Evolutionary conservation across 2,797 vertebrate species (phyloP).

Genomic region (Protonibea diacanthus): DNA sequence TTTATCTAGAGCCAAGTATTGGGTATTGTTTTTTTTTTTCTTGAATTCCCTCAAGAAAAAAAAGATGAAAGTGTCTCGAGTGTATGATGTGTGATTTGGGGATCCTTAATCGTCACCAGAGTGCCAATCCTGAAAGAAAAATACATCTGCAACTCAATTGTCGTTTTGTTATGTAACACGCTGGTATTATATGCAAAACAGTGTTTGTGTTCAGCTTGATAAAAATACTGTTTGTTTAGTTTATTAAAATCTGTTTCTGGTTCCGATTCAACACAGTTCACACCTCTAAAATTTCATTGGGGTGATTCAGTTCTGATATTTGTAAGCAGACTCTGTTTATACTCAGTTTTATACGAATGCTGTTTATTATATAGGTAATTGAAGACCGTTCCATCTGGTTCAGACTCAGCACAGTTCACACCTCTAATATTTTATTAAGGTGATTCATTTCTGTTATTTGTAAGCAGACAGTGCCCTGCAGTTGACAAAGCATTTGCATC

Average conservation of each 20-base stretch:
- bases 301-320: conserved; percentile 9
- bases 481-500: conserved; percentile 35
- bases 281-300: conserved; percentile 18
- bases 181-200: conserved; percentile 56
- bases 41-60: background rate
- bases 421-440: conserved; percentile 15
- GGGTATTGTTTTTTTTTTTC: background rate
- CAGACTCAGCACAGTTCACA: conserved; percentile 21
- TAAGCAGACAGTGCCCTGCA: conserved; percentile 32
- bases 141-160: conserved; percentile 38
- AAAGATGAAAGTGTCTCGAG: conserved; percentile 18
- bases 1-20: conserved; percentile 20
- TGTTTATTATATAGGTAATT: too few relatives aligned
- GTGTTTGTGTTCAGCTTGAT: conserved; percentile 27
- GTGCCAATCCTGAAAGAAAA: conserved; percentile 63
- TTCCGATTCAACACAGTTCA: conserved; percentile 24
- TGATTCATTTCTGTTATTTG: conserved; percentile 18
- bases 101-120: conserved; percentile 54
- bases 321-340: conserved; percentile 28
- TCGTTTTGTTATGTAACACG: conserved; percentile 53
- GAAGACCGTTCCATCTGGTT: background rate
- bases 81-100: conserved; percentile 38
- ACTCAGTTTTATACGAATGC: background rate
- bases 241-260: conserved; percentile 11
- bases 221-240: conserved; percentile 17